Evolutionary conservation across 2,888 invertebrate genomes (phyloP).

Genomic region (Pseudococcus viburni): DNA sequence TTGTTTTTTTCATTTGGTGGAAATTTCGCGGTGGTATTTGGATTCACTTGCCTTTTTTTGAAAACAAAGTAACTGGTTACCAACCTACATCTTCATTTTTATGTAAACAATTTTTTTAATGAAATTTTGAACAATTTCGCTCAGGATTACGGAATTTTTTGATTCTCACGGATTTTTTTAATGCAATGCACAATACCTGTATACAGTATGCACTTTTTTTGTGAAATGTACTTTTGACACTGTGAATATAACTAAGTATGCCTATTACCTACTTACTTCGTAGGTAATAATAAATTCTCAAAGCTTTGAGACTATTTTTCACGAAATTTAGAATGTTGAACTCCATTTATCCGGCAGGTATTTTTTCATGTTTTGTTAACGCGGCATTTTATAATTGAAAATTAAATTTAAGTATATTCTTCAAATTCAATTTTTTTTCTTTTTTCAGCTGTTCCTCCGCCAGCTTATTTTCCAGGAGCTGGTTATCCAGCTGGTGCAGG

Average conservation of each 20-base stretch:
- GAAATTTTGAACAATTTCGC: too few relatives aligned
- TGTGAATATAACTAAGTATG: too few relatives aligned
- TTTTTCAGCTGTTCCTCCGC: slow-evolving; percentile 70
- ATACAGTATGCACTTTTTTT: background rate
- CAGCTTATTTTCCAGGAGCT: slow-evolving; percentile 71
- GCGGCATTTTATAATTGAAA: background rate
- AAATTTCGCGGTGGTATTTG: too few relatives aligned
- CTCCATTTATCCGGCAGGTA: background rate
- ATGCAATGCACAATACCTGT: too few relatives aligned
- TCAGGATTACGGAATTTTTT: too few relatives aligned
- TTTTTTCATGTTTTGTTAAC: background rate
- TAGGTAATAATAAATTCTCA: background rate
- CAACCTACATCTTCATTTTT: too few relatives aligned
- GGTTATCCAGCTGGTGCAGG: slow-evolving; percentile 60
- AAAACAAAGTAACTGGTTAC: too few relatives aligned
- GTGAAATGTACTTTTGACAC: background rate
- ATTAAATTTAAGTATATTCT: background rate
- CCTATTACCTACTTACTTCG: background rate
- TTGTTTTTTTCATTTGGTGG: background rate
- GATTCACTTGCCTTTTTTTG: too few relatives aligned
- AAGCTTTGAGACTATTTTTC: background rate
- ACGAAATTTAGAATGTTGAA: background rate
- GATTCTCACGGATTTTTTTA: too few relatives aligned
- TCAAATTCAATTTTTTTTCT: background rate
- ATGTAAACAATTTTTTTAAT: too few relatives aligned